Base-by-base conservation (phyloP, 2,888 invertebrate species). In the Carpatolechia fugitivella region DNA sequence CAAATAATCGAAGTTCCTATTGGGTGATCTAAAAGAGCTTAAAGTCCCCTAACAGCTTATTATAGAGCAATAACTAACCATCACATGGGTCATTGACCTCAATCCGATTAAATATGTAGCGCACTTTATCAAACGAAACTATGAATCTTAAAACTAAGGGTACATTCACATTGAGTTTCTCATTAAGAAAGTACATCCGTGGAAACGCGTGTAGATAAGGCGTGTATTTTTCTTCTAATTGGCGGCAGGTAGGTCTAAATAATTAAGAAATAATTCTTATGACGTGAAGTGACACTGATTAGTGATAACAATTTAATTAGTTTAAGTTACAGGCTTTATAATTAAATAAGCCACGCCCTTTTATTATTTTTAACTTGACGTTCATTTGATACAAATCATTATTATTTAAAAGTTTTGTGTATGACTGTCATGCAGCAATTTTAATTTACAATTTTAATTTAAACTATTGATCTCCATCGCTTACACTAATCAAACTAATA, bases 91-190 rank as follows among this genome's bases (percentile, higher is more conserved):
- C 56, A 56, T 30, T 49, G 49, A 49, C 52, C 56, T 44, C 41
- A 49, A 40, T 49, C 14, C 44, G 14, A 47, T 56, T 48, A 56
- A 56, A 53, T 56, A 56, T 53, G 52, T 53, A 56, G 31, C 48
- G 24, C 53, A 56, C 56, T 48, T 49, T 38, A 29, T 52, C 41
- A 54, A 20, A 20, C 44, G 16, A 48, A 48, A 33, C 31, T 33
- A 48, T 33, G 33, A 46, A 48, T 48, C 33, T 33, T 48, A 33
- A 16, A 33, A 10, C 31, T 31, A 48, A 47, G 33, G 31, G 48
- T 48, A 1, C 20, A 2, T 33, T 48, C 33, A 48, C 48, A 48
- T 18, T 54, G 52, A 56, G 52, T 54, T 14, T 30, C 18, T 33
- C 31, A 48, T 48, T 48, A 48, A 48, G 18, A 31, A 33, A 16